A percentile compares a stretch with the other conserved stretches of the same genome.
Conservation (phyloP, 1,140 invertebrate species). For the Zophobas atratus region DNA sequence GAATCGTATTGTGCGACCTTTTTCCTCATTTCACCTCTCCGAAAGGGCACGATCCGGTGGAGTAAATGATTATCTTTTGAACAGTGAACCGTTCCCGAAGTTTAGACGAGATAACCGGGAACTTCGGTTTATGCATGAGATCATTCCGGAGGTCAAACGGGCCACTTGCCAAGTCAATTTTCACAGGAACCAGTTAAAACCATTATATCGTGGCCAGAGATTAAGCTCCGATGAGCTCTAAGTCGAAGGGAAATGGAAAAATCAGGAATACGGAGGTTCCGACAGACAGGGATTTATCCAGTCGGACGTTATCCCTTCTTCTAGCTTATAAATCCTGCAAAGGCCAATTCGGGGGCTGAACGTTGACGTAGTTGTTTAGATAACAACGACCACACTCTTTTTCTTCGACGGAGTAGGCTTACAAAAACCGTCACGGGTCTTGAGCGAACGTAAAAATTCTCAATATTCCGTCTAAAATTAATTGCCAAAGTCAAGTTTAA, state of each 20-base stretch:
- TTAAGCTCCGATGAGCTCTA: background rate
- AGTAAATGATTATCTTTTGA: too few species aligned
- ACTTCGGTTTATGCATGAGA: too few species aligned
- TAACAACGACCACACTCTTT: too few species aligned
- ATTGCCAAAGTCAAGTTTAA: slow-evolving; percentile 1
- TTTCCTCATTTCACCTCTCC: background rate
- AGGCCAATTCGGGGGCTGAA: too few species aligned
- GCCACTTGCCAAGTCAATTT: slow-evolving; percentile 5
- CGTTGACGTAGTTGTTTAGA: too few species aligned
- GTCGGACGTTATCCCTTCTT: background rate
- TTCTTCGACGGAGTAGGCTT: too few species aligned
- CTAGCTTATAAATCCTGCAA: too few species aligned
- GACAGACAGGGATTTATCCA: background rate
- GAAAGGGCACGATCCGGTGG: background rate
- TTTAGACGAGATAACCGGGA: too few species aligned
- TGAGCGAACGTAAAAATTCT: too few species aligned
- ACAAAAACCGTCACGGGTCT: too few species aligned
- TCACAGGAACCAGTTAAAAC: background rate
- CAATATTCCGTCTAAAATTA: background rate
- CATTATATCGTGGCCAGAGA: background rate
- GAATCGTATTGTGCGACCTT: slow-evolving; percentile 2
- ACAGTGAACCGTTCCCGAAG: too few species aligned
- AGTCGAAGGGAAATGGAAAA: background rate
- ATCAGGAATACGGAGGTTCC: background rate
- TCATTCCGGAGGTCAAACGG: background rate